Base-by-base conservation (phyloP, 2,113 vertebrate species). In the Motacilla tschutschensis region DNA sequence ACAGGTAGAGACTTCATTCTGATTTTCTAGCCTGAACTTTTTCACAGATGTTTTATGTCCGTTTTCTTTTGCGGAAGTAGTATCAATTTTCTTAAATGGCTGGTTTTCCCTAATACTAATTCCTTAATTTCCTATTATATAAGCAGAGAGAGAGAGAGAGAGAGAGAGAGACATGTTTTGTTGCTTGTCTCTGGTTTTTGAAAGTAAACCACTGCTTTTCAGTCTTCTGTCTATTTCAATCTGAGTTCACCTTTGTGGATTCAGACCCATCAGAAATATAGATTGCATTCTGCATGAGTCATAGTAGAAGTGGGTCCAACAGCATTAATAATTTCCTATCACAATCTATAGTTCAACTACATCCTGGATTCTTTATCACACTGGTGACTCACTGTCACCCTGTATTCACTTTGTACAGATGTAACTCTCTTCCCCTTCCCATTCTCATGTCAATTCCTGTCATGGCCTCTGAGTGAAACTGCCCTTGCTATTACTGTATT, bases 291-390 rank as follows among this genome's bases (percentile, higher is more conserved):
- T 84, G 63, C 54, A 59, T 92, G 83, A 90, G 40, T 84, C 82
- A 92, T 50, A 59, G 66, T 2, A 75, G 66, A 59, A 88, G 33
- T 5, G 2, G 14, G 28, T 84, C 66, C 64, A 85, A 62, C n/a
- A 73, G 18, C 59, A 88, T 84, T 79, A 90, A 86, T 84, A 60
- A 89, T 92, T 87, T 91, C 50, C 79, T 72, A 76, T 62, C 64
- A 82, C 26, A 84, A 59, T 81, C 87, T 79, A 69, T 73, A 76
- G 47, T 73, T 72, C 72, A 79, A 58, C 19, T 64, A 60, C 58
- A 60, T 67, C 50, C 47, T 46, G 85, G 41, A 46, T 64, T 92
- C 63, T 53, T 69, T 79, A 87, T 76, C 88, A 48, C 36, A 16
- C 7, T 36, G 33, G 19, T 84, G 46, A 86, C 53, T 64, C 38